phyloP scores from a whole-genome alignment of 2,888 invertebrate genomes.

The Apamea crenata region DNA sequence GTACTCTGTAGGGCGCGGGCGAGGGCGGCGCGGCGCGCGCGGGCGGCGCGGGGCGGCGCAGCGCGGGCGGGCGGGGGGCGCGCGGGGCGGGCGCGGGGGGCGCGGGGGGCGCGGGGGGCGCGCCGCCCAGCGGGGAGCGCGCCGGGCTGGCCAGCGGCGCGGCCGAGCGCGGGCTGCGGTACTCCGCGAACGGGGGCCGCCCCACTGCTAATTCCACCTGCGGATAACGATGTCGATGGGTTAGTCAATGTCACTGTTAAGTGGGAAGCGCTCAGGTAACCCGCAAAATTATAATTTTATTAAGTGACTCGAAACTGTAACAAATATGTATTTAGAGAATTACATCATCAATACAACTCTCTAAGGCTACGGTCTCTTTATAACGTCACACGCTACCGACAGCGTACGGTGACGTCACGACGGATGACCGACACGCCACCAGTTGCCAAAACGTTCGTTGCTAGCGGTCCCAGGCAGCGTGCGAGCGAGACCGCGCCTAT shows the following conservation, averaged over 20 bases:
- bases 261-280: no score
- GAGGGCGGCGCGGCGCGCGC: conserved; percentile 9
- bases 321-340: no score
- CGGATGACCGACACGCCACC: no score
- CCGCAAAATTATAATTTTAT: no score
- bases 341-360: no score
- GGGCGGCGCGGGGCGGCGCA: conserved; percentile 46
- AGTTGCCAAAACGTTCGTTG: no score
- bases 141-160: conserved; percentile 61
- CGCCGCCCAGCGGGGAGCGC: conserved; percentile 72
- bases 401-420: no score
- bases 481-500: no score
- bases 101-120: conserved; percentile 69
- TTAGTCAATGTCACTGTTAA: background rate
- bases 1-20: conserved; percentile 54
- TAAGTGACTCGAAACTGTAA: no score
- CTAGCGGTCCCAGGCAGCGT: no score
- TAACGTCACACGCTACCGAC: no score
- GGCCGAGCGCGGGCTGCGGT: conserved; percentile 77
- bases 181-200: conserved; percentile 82
- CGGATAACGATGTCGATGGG: rapidly evolving
- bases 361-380: no score
- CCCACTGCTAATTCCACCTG: conserved; percentile 87
- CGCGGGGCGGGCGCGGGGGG: conserved; percentile 56
- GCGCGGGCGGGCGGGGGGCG: conserved; percentile 62